Base-by-base conservation (phyloP, 2,113 vertebrate species). In the Poicephalus gulielmi region DNA sequence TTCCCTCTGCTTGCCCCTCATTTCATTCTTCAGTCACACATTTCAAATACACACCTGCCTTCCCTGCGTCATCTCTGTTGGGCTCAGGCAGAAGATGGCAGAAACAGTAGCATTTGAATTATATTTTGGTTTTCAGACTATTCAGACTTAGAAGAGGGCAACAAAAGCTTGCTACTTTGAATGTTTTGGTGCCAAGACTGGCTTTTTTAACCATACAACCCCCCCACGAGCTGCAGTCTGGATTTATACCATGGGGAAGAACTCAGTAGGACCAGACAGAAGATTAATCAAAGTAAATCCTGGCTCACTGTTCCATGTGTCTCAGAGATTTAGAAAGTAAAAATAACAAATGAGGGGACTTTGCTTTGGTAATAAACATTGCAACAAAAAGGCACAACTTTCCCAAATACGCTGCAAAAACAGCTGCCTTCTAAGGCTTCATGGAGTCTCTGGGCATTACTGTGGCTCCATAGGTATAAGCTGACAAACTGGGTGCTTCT, bases 261-360 rank as follows among this genome's bases (percentile, higher is more conserved):
- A 64, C 43, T 66, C 24, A 83, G 60, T 28, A 63, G 60, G 94
- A 93, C 50, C 90, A 95, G 90, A 75, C 0, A 86, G 85, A 53
- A 74, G 76, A 95, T 94, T 60, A 92, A 90, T 88, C 86, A 93
- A 92, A 94, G 80, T 83, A 88, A 88, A 92, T 94, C 66, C 71
- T 86, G 90, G 88, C 92, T 70, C 0, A 0, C 59, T 43, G 49
- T 17, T 88, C 75, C 30, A 47, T 28, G 43, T 27, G 60, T 35
- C 79, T 83, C 68, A 15, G 87, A 91, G 87, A 88, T 77, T 94
- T 90, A 44, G 82, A 94, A 91, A 80, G 62, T 44, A 74, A 92
- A 95, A 94, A 67, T 78, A 93, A 93, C 91, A 94, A 93, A 90
- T 3, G 18, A 82, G 41, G 63, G 70, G 46, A 49, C 53, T 92